phyloP scores from a whole-genome alignment of 2,888 invertebrate genomes.

The Dolichopus griseipennis region DNA sequence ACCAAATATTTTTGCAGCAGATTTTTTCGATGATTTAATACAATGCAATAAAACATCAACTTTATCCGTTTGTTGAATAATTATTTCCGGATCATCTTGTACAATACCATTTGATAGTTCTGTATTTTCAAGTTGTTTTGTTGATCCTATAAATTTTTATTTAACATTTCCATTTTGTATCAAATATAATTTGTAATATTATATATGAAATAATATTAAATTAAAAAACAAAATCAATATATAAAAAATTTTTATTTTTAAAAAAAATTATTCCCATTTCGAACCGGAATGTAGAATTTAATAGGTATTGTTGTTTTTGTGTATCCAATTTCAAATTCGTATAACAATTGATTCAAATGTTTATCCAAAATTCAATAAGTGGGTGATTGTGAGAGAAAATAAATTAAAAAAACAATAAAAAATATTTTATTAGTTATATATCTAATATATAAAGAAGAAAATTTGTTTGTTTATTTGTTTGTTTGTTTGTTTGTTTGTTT shows the following conservation, averaged over 20 bases:
- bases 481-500: too few relatives aligned
- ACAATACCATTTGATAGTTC: slow-evolving; percentile 45
- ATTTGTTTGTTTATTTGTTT: too few relatives aligned
- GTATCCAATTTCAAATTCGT: too few relatives aligned
- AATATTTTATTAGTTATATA: too few relatives aligned
- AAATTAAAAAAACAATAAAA: too few relatives aligned
- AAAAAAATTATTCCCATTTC: not conserved
- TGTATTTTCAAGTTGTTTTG: slow-evolving; percentile 46
- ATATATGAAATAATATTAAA: slow-evolving; percentile 6
- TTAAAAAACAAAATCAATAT: slow-evolving; percentile 7
- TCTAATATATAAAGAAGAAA: too few relatives aligned
- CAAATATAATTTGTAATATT: slow-evolving; percentile 6
- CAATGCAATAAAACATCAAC: slow-evolving; percentile 71
- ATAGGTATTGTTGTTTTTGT: too few relatives aligned
- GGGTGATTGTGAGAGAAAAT: too few relatives aligned
- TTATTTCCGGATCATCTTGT: slow-evolving; percentile 61
- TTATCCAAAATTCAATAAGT: too few relatives aligned
- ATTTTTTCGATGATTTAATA: slow-evolving; percentile 56
- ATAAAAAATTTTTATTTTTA: slow-evolving; percentile 5
- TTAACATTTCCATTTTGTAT: slow-evolving; percentile 23
- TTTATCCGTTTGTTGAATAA: slow-evolving; percentile 71
- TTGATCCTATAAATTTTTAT: slow-evolving; percentile 42
- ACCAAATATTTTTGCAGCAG: slow-evolving; percentile 58
- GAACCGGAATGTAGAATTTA: not conserved
- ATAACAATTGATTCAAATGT: too few relatives aligned